Conservation (phyloP, 2,888 invertebrate genomes). For the Latrodectus elegans region DNA sequence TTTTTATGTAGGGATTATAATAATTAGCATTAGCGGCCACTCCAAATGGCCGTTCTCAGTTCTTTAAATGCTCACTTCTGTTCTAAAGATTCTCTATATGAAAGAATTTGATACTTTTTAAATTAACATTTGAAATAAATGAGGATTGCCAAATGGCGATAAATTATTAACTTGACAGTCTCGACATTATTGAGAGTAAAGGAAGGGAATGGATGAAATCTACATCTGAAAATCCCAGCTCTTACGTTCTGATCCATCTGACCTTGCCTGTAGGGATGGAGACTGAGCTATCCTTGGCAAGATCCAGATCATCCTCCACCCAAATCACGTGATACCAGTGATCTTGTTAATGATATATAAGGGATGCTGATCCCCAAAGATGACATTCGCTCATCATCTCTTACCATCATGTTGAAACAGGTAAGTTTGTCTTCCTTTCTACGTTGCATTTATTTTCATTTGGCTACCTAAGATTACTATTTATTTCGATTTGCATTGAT, state of each 20-base stretch:
- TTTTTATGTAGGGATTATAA: too few species aligned
- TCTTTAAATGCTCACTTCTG: too few species aligned
- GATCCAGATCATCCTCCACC: constrained; percentile 56
- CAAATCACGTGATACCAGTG: constrained; percentile 34
- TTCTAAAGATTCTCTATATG: too few species aligned
- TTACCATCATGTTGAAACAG: constrained; percentile 39
- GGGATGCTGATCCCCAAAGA: constrained; percentile 11
- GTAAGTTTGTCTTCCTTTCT: constrained; percentile 1
- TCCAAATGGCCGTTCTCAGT: too few species aligned
- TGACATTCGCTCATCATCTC: constrained; percentile 26
- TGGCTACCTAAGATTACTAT: neutral
- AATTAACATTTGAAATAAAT: too few species aligned
- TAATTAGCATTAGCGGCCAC: too few species aligned
- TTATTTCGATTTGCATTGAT: neutral
- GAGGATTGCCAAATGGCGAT: too few species aligned
- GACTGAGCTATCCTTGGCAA: constrained; percentile 59
- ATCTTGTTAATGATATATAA: constrained; percentile 30
- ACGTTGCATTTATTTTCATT: neutral
- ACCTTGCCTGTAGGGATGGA: constrained; percentile 51
- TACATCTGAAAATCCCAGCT: neutral
- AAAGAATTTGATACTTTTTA: too few species aligned
- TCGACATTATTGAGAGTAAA: too few species aligned
- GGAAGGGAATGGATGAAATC: constrained; percentile 15
- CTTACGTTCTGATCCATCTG: constrained; percentile 7
- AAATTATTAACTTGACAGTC: too few species aligned